Conservation (phyloP, 2,797 vertebrate species). For the Gambusia yucatana region DNA sequence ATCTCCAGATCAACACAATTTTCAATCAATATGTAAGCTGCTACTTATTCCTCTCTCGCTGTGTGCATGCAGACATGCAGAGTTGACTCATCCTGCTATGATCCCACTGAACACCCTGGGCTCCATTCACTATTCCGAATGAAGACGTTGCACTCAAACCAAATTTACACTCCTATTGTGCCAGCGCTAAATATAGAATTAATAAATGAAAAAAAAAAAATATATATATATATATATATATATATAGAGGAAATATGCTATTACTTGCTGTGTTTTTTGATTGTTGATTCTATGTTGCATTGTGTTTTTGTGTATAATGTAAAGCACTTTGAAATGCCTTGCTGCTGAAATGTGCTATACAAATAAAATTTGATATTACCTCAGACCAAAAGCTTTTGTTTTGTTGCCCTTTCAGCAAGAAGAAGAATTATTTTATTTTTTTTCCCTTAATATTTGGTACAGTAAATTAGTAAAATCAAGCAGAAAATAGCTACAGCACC, state of each 20-base stretch:
- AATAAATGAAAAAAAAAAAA: not conserved
- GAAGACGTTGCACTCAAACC: constrained; percentile 46
- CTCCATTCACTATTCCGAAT: constrained; percentile 56
- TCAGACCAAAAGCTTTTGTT: constrained; percentile 4
- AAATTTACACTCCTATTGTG: constrained; percentile 43
- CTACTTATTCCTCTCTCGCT: constrained; percentile 46
- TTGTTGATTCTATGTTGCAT: too few species aligned
- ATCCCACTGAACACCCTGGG: constrained; percentile 45
- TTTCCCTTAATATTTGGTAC: constrained; percentile 49
- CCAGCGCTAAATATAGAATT: constrained; percentile 23
- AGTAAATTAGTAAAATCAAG: constrained; percentile 64
- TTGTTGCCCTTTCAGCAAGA: not conserved
- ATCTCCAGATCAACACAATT: constrained; percentile 48
- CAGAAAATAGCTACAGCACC: constrained; percentile 49
- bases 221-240: too few species aligned
- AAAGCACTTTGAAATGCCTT: too few species aligned
- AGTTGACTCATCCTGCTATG: constrained; percentile 57
- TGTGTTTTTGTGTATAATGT: too few species aligned
- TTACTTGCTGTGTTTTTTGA: too few species aligned
- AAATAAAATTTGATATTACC: too few species aligned
- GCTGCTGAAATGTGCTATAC: too few species aligned
- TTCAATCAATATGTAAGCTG: constrained; percentile 52
- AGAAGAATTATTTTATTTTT: constrained; percentile 19
- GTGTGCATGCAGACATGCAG: constrained; percentile 32
- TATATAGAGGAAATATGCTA: too few species aligned